Evolutionary conservation across 2,113 vertebrate species (phyloP), one percentile per base, ranked within the genome.

Genomic region (Engraulis encrasicolus): DNA sequence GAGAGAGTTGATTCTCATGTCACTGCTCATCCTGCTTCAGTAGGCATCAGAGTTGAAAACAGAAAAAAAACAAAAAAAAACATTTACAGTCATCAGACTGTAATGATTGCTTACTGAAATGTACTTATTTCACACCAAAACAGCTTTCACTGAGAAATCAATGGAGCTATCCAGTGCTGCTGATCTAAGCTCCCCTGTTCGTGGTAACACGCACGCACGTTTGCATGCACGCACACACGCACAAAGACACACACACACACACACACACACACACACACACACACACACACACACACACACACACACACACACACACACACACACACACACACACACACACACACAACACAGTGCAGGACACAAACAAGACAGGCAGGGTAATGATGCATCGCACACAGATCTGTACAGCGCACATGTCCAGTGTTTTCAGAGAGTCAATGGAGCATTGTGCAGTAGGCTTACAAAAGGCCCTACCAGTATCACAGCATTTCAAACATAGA

Each of bases 141-240:
- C 49, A 81, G 50, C 79, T 48, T 48, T 74, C 89, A 85, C 17
- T 40, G 78, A 48, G 50, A 88, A 89, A 90, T 90, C 89, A 85
- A 90, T 90, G 84, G 85, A 87, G 88, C 89, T 83, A 54, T 37
- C 45, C 81, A 85, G 78, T 83, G 82, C 81, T 81, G 78, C 14
- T 74, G 27, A 31, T 74, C 12, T 34, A 81, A 85, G 79, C 52
- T 84, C 37, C 85, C 88, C 88, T 87, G 84, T 86, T 78, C 83
- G 79, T 85, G 34, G 84, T 27, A 66, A 66, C 9, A 66, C 54
- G 23, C n/a, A n/a, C n/a, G n/a, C n/a, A n/a, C n/a, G n/a, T n/a
- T n/a, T n/a, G n/a, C n/a, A n/a, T n/a, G n/a, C 40, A 45, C 40
- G 40, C 40, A 45, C 40, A 45, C 40, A 45, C 40, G 9, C 40